Conservation (phyloP, 2,888 invertebrate species). For the Polyommatus iphigenia region DNA sequence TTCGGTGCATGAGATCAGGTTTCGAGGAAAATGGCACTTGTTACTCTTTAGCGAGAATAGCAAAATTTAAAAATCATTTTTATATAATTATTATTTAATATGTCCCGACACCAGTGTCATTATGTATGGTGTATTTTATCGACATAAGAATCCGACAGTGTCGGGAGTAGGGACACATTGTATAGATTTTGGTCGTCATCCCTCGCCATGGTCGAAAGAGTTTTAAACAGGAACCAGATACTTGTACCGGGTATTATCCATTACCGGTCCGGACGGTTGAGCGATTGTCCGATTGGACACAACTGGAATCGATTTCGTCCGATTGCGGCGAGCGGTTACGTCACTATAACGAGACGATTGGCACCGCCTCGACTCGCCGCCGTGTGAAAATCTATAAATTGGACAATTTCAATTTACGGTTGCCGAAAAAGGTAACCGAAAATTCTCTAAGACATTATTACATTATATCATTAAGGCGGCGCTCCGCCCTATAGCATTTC, state of each 20-base stretch:
- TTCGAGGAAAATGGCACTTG: too few species aligned
- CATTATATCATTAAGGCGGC: not conserved
- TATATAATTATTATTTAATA: too few species aligned
- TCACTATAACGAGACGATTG: slow-evolving; percentile 22
- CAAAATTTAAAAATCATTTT: too few species aligned
- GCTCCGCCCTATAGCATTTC: too few species aligned
- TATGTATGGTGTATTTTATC: too few species aligned
- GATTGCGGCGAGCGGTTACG: slow-evolving; percentile 29
- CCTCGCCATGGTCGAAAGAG: not conserved
- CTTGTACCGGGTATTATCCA: slow-evolving; percentile 23
- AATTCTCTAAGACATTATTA: not conserved
- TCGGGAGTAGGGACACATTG: too few species aligned
- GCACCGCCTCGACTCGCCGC: not conserved
- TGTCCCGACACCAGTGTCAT: too few species aligned
- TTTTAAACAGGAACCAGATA: slow-evolving; percentile 17
- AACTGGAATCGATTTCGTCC: slow-evolving; percentile 26
- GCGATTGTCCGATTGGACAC: slow-evolving; percentile 31
- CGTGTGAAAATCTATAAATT: slow-evolving; percentile 29
- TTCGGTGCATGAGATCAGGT: too few species aligned
- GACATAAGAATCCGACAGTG: too few species aligned
- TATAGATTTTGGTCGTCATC: not conserved
- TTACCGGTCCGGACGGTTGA: slow-evolving; percentile 23
- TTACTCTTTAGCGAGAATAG: too few species aligned
- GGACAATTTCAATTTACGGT: slow-evolving; percentile 10
- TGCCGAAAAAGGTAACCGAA: not conserved